Conservation (phyloP, 2,113 vertebrate genomes). For the Marmota monax region DNA sequence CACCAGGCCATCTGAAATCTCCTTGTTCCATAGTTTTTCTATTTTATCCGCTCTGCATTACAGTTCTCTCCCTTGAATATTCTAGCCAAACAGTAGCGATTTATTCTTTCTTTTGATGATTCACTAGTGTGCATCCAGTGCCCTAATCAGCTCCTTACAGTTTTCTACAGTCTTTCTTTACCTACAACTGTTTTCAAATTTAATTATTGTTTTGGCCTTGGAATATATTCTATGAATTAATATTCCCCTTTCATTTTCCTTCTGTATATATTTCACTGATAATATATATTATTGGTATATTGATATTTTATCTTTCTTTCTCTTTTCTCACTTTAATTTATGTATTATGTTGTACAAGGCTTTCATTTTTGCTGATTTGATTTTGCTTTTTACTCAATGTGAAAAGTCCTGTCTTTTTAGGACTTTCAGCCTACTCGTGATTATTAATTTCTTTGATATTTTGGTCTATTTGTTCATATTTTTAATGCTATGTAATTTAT, state of each 20-base stretch:
- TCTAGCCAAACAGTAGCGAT: not conserved
- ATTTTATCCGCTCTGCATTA: not conserved
- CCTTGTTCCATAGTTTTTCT: too few species aligned
- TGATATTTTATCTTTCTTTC: not conserved
- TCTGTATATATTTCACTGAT: not conserved
- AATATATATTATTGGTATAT: not conserved
- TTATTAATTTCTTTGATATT: constrained; percentile 34
- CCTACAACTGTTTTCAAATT: not conserved
- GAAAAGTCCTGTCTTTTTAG: not conserved
- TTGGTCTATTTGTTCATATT: not conserved
- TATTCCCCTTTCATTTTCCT: not conserved
- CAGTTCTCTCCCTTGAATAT: not conserved
- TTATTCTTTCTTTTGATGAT: not conserved
- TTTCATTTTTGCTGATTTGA: not conserved
- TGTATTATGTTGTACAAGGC: not conserved
- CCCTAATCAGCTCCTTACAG: not conserved
- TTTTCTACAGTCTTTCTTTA: not conserved
- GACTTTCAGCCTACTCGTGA: not conserved
- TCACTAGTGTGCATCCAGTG: not conserved
- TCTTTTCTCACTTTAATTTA: constrained; percentile 7
- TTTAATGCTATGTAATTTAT: not conserved
- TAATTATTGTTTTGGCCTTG: not conserved
- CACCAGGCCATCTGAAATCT: too few species aligned
- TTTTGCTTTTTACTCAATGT: constrained; percentile 20
- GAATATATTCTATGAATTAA: not conserved